Evolutionary conservation across 2,113 vertebrate genomes (phyloP), one percentile per base, ranked within the genome.

Genomic region (Scatophagus argus): DNA sequence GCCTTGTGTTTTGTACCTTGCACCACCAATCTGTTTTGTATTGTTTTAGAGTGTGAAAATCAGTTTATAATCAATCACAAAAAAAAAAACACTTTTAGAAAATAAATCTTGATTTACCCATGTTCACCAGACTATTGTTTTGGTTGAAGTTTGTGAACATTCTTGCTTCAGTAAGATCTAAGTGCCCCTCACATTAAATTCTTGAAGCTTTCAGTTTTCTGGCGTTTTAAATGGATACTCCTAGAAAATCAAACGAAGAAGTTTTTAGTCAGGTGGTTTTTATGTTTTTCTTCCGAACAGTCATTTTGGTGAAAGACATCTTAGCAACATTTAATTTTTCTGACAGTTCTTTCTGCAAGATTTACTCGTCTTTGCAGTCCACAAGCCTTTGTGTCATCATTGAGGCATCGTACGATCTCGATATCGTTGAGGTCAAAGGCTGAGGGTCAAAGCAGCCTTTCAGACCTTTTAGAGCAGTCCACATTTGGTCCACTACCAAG

Each of bases 381-480:
- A 49, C 25, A 25, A 68, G 38, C 43, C 56, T 72, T 23, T 69
- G 63, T 73, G 68, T 87, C 70, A 70, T 54, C 71, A 61, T 8
- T n/a, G 44, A 77, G 65, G 52, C 38, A 7, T 78, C 60, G 17
- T 65, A 65, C 8, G 29, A 64, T 63, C 66, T 65, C 3, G 8
- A 62, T 82, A 81, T 85, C 73, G 58, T 21, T 2, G 19, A 55
- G 64, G 87, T 85, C 77, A 80, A 65, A 82, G 81, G 63, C 32
- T 78, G 66, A 81, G 65, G 83, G 75, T 88, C 83, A 83, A 12
- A 62, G 63, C 73, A 73, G 65, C 67, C 65, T 72, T 47, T 83
- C 27, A 12, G 62, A 82, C 83, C 79, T 74, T 70, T 79, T 14
- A 74, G 38, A 55, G 79, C 34, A 9, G 76, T 16, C 61, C 59